Evolutionary conservation across 2,888 invertebrate species (phyloP), one percentile per base, ranked within the genome.

Genomic region (Tiliacea aurago): DNA sequence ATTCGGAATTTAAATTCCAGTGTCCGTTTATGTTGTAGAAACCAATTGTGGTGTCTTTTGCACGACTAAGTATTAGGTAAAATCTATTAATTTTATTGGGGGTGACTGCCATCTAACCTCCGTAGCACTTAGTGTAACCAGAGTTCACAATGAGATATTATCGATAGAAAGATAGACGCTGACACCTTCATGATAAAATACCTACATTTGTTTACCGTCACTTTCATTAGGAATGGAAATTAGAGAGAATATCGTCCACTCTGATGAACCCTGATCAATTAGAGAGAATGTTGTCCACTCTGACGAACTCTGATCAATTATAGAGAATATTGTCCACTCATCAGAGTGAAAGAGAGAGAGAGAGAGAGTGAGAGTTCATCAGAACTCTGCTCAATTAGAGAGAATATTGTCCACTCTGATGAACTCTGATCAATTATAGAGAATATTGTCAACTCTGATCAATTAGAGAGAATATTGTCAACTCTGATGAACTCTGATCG

Each of bases 41-140:
- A 74, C 80, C 80, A 53, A 74, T 76, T 76, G 62, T 59, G 18
- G 59, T 67, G 59, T 69, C 9, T 65, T 15, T 51, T 47, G 78
- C 70, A 77, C 47, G 58, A 81, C 43, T 64, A 28, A 28, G 28
- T 28, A n/a, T 81, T 59, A 15, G 18, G 28, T 73, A 41, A 53
- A 61, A 56, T 83, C 47, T 73, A 69, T 62, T 67, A 47, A 79
- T 83, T 70, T 79, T 68, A 66, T 82, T 47, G 43, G 23, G 64
- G 64, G 58, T 64, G 80, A 51, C 58, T 67, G 51, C 11, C 43
- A 45, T 61, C 18, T 69, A 68, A 73, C 61, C 64, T 68, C 23
- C 0, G 59, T 11, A 68, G 55, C 51, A 72, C 28, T 68, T 47
- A 62, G 64, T 58, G 67, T 28, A 83, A 72, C 59, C 63, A 59